phyloP scores from a whole-genome alignment of 2,888 invertebrate genomes.

The Leucophora obtusa region DNA sequence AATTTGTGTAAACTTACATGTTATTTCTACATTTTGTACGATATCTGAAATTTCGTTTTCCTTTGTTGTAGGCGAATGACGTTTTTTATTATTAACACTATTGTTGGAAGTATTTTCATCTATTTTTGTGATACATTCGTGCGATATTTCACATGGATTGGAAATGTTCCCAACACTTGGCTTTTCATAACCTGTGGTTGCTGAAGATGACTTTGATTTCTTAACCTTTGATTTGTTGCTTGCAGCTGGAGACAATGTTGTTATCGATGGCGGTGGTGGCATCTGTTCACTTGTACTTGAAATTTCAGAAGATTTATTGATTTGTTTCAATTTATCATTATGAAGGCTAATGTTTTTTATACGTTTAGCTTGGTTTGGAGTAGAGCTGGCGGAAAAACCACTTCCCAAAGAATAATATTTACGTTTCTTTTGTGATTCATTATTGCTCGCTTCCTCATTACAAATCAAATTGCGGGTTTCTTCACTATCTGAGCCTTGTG shows the following conservation, averaged over 20 bases:
- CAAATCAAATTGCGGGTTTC: too few species aligned
- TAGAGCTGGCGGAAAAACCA: constrained; percentile 11
- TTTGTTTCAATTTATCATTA: background rate
- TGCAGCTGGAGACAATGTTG: background rate
- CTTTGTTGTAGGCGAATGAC: constrained; percentile 14
- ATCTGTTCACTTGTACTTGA: constrained; percentile 57
- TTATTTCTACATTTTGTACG: background rate
- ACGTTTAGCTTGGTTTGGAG: constrained; percentile 46
- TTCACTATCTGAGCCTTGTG: background rate
- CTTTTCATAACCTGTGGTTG: background rate
- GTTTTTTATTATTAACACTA: background rate
- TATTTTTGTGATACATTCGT: background rate
- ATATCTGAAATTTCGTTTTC: background rate
- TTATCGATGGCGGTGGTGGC: background rate
- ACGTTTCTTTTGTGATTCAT: constrained; percentile 49
- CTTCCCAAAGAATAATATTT: constrained; percentile 45
- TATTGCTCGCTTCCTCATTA: background rate
- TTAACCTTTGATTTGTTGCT: too few species aligned
- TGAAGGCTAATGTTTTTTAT: constrained; percentile 17
- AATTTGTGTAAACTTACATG: constrained; percentile 24
- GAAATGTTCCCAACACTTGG: too few species aligned
- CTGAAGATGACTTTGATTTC: background rate
- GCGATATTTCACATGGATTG: background rate
- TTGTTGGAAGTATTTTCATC: background rate
- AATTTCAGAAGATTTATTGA: constrained; percentile 51